Evolutionary conservation across 2,113 vertebrate species (phyloP).

Genomic region (Lates calcarifer): DNA sequence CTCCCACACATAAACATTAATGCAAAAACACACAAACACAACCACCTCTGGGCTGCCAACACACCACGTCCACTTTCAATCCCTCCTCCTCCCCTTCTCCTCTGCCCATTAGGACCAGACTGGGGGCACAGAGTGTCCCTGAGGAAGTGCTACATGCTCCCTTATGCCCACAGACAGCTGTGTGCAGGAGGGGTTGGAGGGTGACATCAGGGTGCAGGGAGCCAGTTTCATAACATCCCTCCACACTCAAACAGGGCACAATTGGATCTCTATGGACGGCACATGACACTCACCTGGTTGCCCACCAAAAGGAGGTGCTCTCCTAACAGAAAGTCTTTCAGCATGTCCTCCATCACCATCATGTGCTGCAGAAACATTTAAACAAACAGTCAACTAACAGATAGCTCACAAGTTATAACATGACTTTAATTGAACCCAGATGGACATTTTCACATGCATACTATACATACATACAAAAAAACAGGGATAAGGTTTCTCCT

Average conservation of each 20-base stretch:
- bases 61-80: constrained; percentile 28
- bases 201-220: constrained; percentile 22
- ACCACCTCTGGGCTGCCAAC: constrained; percentile 14
- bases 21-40: background rate
- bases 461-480: no score
- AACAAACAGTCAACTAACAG: background rate
- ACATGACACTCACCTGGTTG: constrained; percentile 91
- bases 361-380: constrained; percentile 88
- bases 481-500: background rate
- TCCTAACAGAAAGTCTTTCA: constrained; percentile 96
- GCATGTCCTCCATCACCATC: constrained; percentile 97
- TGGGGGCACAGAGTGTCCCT: constrained; percentile 5
- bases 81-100: constrained; percentile 26
- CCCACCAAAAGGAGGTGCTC: constrained; percentile 97
- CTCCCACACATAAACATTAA: constrained; percentile 10
- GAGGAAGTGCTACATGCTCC: constrained; percentile 31
- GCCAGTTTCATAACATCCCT: constrained; percentile 36
- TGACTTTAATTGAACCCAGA: background rate
- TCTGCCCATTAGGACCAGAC: constrained; percentile 4
- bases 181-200: constrained; percentile 7
- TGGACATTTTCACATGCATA: background rate
- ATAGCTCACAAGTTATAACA: background rate
- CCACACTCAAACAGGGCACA: background rate
- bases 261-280: background rate
- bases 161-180: constrained; percentile 1